Conservation (phyloP, 2,113 vertebrate species). For the Potamarius usumacintae region DNA sequence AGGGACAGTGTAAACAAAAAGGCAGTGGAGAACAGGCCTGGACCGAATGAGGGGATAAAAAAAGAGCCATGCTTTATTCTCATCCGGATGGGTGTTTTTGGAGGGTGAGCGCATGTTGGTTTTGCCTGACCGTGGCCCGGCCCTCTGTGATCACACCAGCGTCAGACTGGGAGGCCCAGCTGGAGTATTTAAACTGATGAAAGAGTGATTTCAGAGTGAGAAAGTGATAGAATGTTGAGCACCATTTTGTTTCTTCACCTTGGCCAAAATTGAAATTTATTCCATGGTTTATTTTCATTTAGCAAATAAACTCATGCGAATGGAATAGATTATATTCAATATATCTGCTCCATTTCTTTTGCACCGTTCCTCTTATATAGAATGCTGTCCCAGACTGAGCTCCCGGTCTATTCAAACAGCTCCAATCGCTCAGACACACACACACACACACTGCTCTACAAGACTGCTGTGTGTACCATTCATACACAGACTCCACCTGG, state of each 20-base stretch:
- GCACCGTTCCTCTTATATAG: not conserved
- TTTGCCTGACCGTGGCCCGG: conserved; percentile 43
- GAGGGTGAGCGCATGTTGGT: conserved; percentile 62
- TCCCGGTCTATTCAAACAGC: conserved; percentile 30
- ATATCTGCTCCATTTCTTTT: not conserved
- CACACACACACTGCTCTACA: conserved; percentile 23
- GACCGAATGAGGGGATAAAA: conserved; percentile 78
- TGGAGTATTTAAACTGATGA: conserved; percentile 35
- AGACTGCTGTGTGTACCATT: conserved; percentile 54
- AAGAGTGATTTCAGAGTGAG: not conserved
- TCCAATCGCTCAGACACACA: conserved; percentile 14
- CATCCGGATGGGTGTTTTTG: conserved; percentile 72
- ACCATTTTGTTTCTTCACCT: not conserved
- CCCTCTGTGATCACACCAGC: conserved; percentile 25
- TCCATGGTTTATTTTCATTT: not conserved
- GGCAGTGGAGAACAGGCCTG: conserved; percentile 82
- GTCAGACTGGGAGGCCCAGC: conserved; percentile 11
- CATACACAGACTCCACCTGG: conserved; percentile 63
- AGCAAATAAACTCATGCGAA: not conserved
- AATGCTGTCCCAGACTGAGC: conserved; percentile 15
- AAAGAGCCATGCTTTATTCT: conserved; percentile 79
- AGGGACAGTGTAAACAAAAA: conserved; percentile 91
- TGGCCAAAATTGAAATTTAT: not conserved
- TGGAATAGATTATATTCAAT: not conserved
- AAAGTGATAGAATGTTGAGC: not conserved